Evolutionary conservation across 2,888 invertebrate genomes (phyloP), one percentile per base, ranked within the genome.

Genomic region (Eledone cirrhosa): DNA sequence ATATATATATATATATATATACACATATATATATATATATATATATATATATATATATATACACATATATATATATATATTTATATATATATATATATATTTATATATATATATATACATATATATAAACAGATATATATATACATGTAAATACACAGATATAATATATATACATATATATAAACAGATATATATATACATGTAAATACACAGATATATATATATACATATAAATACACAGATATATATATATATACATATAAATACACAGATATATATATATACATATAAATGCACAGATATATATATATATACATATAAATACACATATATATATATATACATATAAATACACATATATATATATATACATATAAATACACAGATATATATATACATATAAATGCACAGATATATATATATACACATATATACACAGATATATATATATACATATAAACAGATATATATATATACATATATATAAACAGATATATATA

Each of bases 1-100:
- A 53, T 53, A 53, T 53, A 53, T 53, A 53, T 53, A 53, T 53
- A 53, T 53, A 53, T 53, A 53, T 53, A 53, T 53, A 53, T 53
- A 53, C 22, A 53, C 22, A 53, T 53, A 53, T 53, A 53, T 53
- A 53, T 53, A 53, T 53, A 53, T 53, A 53, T 53, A 19, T 53
- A 53, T 53, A 53, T 53, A 53, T 53, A 53, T 53, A 53, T 53
- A 53, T 19, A 53, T 53, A 53, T 53, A 53, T 53, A 16, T 53
- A 53, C 22, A 53, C 13, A 53, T 13, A 16, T 53, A 53, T 53
- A 53, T 53, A 53, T 53, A 53, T 53, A 53, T 53, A 53, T 53
- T 16, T 53, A 53, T 53, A 53, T 53, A 53, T 53, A 53, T 53
- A 53, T 53, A 53, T 53, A 53, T 53, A 19, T 53, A 53, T 53